Percentiles rank a stretch among this genome's conserved stretches.
These are phyloP conservation scores for Phasianus colchicus DNA, from an alignment of 2,113 vertebrate species.

Conservation along the genomic window DNA sequence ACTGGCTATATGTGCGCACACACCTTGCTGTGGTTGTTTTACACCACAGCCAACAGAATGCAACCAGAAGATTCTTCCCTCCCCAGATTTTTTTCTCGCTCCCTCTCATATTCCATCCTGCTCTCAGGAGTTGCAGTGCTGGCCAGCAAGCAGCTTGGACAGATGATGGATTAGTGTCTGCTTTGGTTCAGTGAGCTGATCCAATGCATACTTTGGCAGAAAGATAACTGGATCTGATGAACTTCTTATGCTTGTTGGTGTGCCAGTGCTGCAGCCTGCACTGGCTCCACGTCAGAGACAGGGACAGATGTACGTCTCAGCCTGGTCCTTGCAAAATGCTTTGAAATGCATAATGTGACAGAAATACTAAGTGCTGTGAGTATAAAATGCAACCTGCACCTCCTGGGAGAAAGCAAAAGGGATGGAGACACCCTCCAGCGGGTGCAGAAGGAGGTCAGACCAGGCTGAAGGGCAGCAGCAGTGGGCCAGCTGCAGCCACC, in stretches of 20 bases:
- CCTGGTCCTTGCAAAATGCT: background rate
- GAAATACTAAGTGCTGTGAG: background rate
- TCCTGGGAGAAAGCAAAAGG: background rate
- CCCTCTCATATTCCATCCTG: background rate
- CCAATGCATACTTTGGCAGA: background rate
- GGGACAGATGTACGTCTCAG: background rate
- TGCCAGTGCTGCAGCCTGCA: background rate
- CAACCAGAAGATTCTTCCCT: background rate
- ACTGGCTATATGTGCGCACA: background rate
- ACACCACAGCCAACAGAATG: background rate
- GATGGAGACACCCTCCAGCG: background rate
- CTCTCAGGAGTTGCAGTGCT: background rate
- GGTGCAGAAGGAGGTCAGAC: background rate
- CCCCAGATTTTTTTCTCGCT: background rate
- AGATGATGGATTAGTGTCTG: slow-evolving; percentile 14
- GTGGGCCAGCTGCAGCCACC: background rate
- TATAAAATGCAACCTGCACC: background rate
- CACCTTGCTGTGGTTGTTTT: background rate
- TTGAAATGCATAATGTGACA: background rate
- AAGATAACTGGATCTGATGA: background rate
- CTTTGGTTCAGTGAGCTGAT: background rate
- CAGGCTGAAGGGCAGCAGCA: background rate
- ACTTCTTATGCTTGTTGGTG: background rate
- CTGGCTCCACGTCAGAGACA: background rate
- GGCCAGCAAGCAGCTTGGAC: background rate